Evolutionary conservation across 2,797 vertebrate genomes (phyloP).

Genomic region (Rachycentron canadum): DNA sequence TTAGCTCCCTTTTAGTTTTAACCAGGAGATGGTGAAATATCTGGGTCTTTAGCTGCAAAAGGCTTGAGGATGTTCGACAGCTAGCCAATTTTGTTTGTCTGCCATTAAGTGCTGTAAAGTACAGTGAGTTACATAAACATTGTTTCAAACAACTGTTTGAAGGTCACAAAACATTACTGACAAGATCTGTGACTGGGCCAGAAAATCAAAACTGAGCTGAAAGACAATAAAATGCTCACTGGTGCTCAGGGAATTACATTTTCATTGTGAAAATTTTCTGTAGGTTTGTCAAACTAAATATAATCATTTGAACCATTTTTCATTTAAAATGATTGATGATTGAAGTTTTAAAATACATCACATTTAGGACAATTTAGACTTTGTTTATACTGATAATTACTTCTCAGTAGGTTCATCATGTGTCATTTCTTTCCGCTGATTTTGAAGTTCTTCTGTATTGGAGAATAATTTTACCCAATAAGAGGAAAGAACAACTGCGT

Average conservation of each 20-base stretch:
- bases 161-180: not conserved
- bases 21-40: not conserved
- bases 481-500: not conserved
- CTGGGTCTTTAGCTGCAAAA: not conserved
- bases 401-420: not conserved
- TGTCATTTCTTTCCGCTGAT: not conserved
- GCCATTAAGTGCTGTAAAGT: not conserved
- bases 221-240: not conserved
- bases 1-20: not conserved
- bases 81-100: not conserved
- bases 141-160: not conserved
- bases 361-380: no score
- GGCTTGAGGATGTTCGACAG: not conserved
- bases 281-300: not conserved
- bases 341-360: not conserved
- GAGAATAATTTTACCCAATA: no score
- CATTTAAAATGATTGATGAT: not conserved
- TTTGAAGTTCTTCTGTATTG: not conserved
- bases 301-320: not conserved
- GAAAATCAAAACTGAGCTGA: not conserved
- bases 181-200: no score
- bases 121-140: not conserved
- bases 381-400: no score
- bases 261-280: not conserved
- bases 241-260: not conserved